These are phyloP conservation scores for Zophobas atratus DNA, from an alignment of 1,140 invertebrate species.

Conservation along the genomic window DNA sequence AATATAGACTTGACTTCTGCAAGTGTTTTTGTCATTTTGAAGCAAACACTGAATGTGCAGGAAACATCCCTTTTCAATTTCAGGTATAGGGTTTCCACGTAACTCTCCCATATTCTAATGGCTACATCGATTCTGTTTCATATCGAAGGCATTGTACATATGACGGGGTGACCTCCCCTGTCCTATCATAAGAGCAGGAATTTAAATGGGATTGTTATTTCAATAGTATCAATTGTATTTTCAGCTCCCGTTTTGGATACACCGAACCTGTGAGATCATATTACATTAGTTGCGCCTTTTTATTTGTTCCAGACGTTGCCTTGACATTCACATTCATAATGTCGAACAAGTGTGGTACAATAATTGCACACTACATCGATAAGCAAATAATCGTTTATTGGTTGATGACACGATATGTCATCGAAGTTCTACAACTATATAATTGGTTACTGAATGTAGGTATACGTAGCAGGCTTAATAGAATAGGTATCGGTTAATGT, in stretches of 20 bases:
- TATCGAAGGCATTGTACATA: constrained; percentile 32
- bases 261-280: neutral
- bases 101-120: constrained; percentile 35
- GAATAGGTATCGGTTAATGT: no score
- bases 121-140: constrained; percentile 39
- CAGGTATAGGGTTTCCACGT: constrained; percentile 37
- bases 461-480: no score
- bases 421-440: no score
- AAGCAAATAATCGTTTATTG: no score
- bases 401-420: no score
- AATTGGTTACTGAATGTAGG: no score
- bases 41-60: constrained; percentile 29
- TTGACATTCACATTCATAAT: no score
- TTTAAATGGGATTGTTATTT: constrained; percentile 38
- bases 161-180: constrained; percentile 37
- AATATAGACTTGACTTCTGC: constrained; percentile 38
- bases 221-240: constrained; percentile 24
- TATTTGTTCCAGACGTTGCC: neutral
- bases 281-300: neutral
- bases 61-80: constrained; percentile 44
- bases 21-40: constrained; percentile 40
- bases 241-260: constrained; percentile 13
- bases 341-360: no score
- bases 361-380: no score
- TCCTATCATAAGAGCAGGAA: constrained; percentile 31